phyloP scores from a whole-genome alignment of 1,140 invertebrate species.

The Cotesia chilonis region DNA sequence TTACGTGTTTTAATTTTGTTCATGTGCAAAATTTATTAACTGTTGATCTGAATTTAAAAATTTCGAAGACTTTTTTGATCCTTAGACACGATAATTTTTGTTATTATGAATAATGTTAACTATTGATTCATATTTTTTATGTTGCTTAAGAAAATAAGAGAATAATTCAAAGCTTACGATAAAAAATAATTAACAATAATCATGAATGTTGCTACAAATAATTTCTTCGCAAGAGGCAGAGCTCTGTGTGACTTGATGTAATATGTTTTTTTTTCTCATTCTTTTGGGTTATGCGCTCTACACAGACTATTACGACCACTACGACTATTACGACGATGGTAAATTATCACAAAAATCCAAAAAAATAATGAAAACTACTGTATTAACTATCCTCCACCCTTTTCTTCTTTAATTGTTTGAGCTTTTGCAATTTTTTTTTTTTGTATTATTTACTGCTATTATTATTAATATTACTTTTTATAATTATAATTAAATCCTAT shows the following conservation, averaged over 20 bases:
- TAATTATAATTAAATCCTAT: conserved; percentile 1
- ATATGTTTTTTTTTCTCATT: conserved; percentile 58
- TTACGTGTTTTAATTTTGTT: too few relatives aligned
- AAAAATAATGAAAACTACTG: neutral
- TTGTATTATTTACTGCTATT: neutral
- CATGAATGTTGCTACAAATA: conserved; percentile 53
- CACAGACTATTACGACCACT: conserved; percentile 67
- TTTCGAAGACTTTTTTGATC: too few relatives aligned
- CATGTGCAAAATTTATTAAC: too few relatives aligned
- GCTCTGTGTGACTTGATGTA: conserved; percentile 62
- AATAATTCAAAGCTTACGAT: conserved; percentile 12
- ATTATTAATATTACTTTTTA: neutral
- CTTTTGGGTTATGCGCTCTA: conserved; percentile 64
- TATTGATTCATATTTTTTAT: neutral
- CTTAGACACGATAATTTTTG: too few relatives aligned
- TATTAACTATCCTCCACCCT: conserved; percentile 24
- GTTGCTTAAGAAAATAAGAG: neutral
- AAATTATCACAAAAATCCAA: conserved; percentile 55
- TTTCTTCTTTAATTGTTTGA: conserved; percentile 28
- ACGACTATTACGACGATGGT: conserved; percentile 67
- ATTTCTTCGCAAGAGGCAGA: conserved; percentile 48
- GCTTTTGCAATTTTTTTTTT: conserved; percentile 21
- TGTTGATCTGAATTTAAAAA: too few relatives aligned
- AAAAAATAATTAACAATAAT: neutral
- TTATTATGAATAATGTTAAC: too few relatives aligned